Evolutionary conservation across 2,888 invertebrate genomes (phyloP), one percentile per base, ranked within the genome.

Genomic region (Rhabditophanes sp.): DNA sequence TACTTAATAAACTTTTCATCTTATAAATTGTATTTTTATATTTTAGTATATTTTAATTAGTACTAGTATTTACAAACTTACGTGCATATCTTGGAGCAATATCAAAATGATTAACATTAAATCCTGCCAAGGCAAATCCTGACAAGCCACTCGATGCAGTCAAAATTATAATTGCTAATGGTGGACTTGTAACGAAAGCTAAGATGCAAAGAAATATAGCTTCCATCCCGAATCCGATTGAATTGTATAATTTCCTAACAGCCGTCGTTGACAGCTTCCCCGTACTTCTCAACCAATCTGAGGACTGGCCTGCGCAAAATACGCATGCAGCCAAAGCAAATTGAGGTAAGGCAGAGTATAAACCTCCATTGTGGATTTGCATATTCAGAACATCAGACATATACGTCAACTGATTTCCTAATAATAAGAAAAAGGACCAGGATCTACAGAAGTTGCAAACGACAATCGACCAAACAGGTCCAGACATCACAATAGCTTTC

Each of bases 391-490:
- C 79, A 62, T 84, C 79, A 64, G 80, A 80, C 67, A 96, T 82
- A 69, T 87, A 96, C 17, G 80, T 78, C 4, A 88, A 81, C 68
- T 93, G 93, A 58, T 84, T 87, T 42, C 88, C 77, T 27, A 96
- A 84, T 35, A 96, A 75, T 16, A 96, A 72, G 69, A 93, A 96
- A 69, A 96, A 96, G 61, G 90, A 93, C 90, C 90, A 96, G 20
- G 88, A 88, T 43, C 93, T 77, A 66, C 44, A 48, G 23, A 93
- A 90, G 67, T 96, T 96, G n/a, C 93, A 93, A 33, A 96, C 87
- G 47, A 93, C 85, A 55, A 96, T 96, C 9, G 96, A 93, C 68
- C 84, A 84, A 4, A 96, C 93, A 0, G 93, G 90, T 74, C 80
- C 77, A 1, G 93, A 96, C 3, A 80, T 81, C 58, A 84, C 75